Percentiles rank a stretch among this genome's conserved stretches.
Evolutionary conservation across 2,888 invertebrate species (phyloP).

Genomic region (Luffia ferchaultella): DNA sequence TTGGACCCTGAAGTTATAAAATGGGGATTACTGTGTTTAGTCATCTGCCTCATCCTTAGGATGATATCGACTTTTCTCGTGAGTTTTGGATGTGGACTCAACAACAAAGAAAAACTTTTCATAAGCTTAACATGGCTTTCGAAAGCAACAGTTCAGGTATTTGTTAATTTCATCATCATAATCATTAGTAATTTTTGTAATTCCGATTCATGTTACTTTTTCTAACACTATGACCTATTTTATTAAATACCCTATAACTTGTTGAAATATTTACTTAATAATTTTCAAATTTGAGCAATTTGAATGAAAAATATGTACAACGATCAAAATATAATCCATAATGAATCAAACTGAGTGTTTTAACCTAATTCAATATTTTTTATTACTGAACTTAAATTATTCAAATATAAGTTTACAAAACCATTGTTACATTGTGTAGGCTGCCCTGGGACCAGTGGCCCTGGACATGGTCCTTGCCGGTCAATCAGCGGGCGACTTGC

Average conservation of each 20-base stretch:
- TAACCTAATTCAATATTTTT: no score
- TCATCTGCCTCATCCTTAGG: slow-evolving; percentile 67
- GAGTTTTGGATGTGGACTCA: slow-evolving; percentile 75
- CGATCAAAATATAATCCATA: no score
- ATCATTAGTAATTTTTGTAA: not conserved
- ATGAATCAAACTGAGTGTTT: no score
- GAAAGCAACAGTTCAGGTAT: slow-evolving; percentile 89
- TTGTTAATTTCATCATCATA: not conserved
- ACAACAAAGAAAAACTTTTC: slow-evolving; percentile 82
- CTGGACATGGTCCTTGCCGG: slow-evolving; percentile 58
- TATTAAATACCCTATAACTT: no score
- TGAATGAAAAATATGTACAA: no score
- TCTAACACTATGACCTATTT: no score
- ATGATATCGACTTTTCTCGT: slow-evolving; percentile 68
- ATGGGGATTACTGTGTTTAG: slow-evolving; percentile 70
- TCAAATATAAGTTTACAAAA: not conserved
- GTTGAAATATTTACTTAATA: no score
- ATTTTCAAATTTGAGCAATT: no score
- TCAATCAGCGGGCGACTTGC: slow-evolving; percentile 38
- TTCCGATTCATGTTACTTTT: not conserved
- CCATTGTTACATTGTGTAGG: slow-evolving; percentile 44
- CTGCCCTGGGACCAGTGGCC: slow-evolving; percentile 75
- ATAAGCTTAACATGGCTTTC: slow-evolving; percentile 86
- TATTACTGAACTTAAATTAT: no score
- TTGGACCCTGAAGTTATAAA: slow-evolving; percentile 71